Percentiles rank a stretch among this genome's conserved stretches.
These are phyloP conservation scores for Rhamnusium bicolor DNA, from an alignment of 2,888 invertebrate genomes.

Conservation along the genomic window DNA sequence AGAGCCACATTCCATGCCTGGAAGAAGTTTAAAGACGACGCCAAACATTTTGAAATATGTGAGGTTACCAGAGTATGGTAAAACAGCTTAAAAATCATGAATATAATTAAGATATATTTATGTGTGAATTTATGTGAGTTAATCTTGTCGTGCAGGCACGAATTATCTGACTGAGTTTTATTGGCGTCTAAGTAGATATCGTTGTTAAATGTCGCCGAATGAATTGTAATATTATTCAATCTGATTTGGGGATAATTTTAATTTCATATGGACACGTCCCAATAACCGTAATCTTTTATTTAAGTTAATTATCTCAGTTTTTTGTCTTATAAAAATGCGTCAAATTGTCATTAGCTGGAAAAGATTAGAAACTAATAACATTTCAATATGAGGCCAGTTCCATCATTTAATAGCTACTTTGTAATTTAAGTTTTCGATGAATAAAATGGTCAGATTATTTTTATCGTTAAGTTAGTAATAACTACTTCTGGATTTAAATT, in stretches of 20 bases:
- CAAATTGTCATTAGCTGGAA: neutral
- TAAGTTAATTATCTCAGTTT: neutral
- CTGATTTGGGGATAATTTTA: conserved; percentile 36
- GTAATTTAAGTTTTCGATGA: too few relatives aligned
- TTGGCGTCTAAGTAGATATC: conserved; percentile 33
- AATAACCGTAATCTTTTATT: neutral
- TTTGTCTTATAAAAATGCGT: neutral
- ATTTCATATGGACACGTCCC: conserved; percentile 1
- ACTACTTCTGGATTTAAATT: too few relatives aligned
- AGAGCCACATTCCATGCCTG: conserved; percentile 68
- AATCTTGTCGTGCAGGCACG: neutral
- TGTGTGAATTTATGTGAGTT: conserved; percentile 31
- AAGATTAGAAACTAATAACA: too few relatives aligned
- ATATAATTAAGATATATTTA: conserved; percentile 36
- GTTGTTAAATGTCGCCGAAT: conserved; percentile 22
- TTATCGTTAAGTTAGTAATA: too few relatives aligned
- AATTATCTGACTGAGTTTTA: conserved; percentile 19
- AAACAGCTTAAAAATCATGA: conserved; percentile 1
- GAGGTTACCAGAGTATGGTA: conserved; percentile 28
- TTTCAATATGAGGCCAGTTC: too few relatives aligned
- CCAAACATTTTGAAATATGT: conserved; percentile 43
- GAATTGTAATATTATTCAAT: conserved; percentile 40
- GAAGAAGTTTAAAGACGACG: conserved; percentile 37
- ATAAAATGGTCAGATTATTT: too few relatives aligned
- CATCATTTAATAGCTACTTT: too few relatives aligned